Conservation (phyloP, 2,888 invertebrate genomes). For the Pachliopta kotzebuea region DNA sequence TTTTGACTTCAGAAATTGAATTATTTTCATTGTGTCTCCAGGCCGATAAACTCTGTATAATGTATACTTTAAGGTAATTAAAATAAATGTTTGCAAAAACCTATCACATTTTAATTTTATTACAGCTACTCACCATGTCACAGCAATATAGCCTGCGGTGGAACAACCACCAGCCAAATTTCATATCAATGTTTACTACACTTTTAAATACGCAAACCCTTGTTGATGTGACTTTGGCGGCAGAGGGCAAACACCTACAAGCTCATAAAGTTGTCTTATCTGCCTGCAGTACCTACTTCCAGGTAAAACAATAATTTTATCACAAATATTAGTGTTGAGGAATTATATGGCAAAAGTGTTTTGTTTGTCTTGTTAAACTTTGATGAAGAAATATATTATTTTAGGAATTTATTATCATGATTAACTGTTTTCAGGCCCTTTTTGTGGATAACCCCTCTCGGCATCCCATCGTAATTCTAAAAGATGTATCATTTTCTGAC, state of each 20-base stretch:
- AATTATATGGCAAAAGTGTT: no score
- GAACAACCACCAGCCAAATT: conserved; percentile 97
- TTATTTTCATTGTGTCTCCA: no score
- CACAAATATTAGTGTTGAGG: no score
- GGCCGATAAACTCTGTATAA: no score
- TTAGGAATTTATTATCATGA: not conserved
- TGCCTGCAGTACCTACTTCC: conserved; percentile 96
- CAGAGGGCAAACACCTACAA: conserved; percentile 92
- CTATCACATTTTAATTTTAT: no score
- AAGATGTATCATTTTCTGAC: conserved; percentile 92
- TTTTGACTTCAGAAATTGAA: no score
- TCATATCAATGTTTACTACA: conserved; percentile 93
- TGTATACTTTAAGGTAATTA: no score
- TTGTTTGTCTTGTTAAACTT: not conserved
- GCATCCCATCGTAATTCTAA: conserved; percentile 94
- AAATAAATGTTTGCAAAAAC: no score
- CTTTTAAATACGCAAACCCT: conserved; percentile 90
- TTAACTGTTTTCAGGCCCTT: conserved; percentile 80
- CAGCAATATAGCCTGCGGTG: conserved; percentile 92
- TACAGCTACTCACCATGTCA: conserved; percentile 67
- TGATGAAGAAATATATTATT: not conserved
- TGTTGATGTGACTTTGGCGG: conserved; percentile 95
- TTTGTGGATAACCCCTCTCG: conserved; percentile 93
- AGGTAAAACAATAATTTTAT: conserved; percentile 73
- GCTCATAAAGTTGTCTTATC: conserved; percentile 95